Percentiles rank a stretch among this genome's conserved stretches.
phyloP scores from a whole-genome alignment of 2,113 vertebrate species.

The Dryoscopus gambensis region DNA sequence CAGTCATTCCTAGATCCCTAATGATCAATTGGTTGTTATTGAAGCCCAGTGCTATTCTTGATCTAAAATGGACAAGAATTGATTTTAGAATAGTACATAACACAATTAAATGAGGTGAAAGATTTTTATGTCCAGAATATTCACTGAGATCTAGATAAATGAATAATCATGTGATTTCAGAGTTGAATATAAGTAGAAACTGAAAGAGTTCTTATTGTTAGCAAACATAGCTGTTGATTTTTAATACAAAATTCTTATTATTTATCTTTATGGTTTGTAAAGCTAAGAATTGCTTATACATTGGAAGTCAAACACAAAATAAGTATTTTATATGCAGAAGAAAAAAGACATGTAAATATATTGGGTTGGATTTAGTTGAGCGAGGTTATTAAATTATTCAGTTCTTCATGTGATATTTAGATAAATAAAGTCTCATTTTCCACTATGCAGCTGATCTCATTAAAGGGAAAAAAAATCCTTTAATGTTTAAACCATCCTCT shows the following conservation, averaged over 20 bases:
- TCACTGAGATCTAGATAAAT: not conserved
- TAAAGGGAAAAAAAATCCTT: not conserved
- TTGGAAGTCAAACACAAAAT: slow-evolving; percentile 21
- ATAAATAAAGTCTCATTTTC: slow-evolving; percentile 62
- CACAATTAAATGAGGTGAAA: not conserved
- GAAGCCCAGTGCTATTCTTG: not conserved
- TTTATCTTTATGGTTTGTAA: slow-evolving; percentile 25
- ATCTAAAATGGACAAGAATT: not conserved
- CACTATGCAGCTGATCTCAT: slow-evolving; percentile 46
- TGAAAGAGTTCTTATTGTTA: not conserved
- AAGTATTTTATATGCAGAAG: not conserved
- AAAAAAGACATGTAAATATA: not conserved
- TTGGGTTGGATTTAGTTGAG: slow-evolving; percentile 19
- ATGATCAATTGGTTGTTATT: not conserved
- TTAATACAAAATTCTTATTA: not conserved
- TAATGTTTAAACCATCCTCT: slow-evolving; percentile 50
- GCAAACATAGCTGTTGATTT: not conserved
- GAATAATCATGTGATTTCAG: not conserved
- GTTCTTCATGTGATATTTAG: slow-evolving; percentile 59
- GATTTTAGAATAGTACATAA: not conserved
- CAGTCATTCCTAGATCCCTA: not conserved
- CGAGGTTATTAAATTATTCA: slow-evolving; percentile 62
- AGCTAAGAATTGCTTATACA: slow-evolving; percentile 18
- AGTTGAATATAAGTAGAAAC: not conserved
- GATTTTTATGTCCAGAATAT: not conserved